A percentile compares a stretch with the other conserved stretches of the same genome.
Conservation (phyloP, 2,888 invertebrate species). For the Fragum sueziense region DNA sequence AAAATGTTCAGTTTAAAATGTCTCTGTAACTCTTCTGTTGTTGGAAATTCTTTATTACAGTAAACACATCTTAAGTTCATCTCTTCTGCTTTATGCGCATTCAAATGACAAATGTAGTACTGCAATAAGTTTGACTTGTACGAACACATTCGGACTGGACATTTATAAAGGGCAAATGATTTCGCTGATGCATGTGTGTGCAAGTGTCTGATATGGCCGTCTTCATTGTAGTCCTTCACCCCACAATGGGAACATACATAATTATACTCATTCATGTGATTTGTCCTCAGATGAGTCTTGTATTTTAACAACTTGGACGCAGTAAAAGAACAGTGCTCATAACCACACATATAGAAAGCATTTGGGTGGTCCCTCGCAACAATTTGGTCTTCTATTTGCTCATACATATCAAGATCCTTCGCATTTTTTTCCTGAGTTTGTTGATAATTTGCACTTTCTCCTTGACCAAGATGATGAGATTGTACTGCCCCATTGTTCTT, state of each 20-base stretch:
- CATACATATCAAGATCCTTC: not conserved
- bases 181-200: slow-evolving; percentile 70
- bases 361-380: not conserved
- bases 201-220: slow-evolving; percentile 71
- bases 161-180: slow-evolving; percentile 67
- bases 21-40: slow-evolving; percentile 55
- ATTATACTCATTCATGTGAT: slow-evolving; percentile 64
- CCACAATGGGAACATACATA: slow-evolving; percentile 76
- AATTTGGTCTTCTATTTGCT: not conserved
- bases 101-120: slow-evolving; percentile 69
- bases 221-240: slow-evolving; percentile 68
- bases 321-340: slow-evolving; percentile 69
- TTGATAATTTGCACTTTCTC: not conserved
- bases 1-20: slow-evolving; percentile 72
- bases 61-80: slow-evolving; percentile 65
- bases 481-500: not conserved
- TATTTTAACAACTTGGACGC: slow-evolving; percentile 67
- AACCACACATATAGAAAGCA: slow-evolving; percentile 75
- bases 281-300: slow-evolving; percentile 64
- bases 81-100: slow-evolving; percentile 62
- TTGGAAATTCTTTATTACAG: slow-evolving; percentile 66
- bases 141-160: slow-evolving; percentile 69
- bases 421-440: not conserved
- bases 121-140: slow-evolving; percentile 72
- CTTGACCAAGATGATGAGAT: not conserved